Conservation (phyloP, 2,797 vertebrate species). For the Echeneis naucrates region DNA sequence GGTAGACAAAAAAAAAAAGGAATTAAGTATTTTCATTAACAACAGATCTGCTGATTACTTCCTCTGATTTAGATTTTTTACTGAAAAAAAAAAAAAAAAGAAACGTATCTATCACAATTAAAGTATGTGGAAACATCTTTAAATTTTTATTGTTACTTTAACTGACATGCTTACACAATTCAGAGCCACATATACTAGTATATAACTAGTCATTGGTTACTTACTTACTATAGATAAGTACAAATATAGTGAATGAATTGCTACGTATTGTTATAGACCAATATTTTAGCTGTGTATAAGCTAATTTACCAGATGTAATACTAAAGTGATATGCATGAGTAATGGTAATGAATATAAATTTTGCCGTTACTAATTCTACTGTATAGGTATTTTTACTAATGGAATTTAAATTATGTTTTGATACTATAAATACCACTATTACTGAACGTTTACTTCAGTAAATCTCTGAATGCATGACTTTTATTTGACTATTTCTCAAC, state of each 20-base stretch:
- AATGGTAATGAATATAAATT: background rate
- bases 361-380: background rate
- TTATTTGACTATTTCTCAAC: background rate
- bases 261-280: background rate
- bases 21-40: too few relatives aligned
- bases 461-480: too few relatives aligned
- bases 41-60: background rate
- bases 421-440: background rate
- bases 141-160: too few relatives aligned
- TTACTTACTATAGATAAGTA: background rate
- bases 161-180: too few relatives aligned
- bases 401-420: background rate
- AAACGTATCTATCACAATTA: background rate
- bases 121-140: background rate
- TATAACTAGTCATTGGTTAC: background rate
- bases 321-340: background rate
- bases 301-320: background rate
- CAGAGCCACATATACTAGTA: background rate
- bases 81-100: too few relatives aligned
- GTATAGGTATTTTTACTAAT: background rate
- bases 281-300: background rate
- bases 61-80: too few relatives aligned
- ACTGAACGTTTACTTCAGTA: background rate
- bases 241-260: background rate
- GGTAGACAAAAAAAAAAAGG: too few relatives aligned